phyloP scores from a whole-genome alignment of 2,113 vertebrate species.

The Cinclus mexicanus region DNA sequence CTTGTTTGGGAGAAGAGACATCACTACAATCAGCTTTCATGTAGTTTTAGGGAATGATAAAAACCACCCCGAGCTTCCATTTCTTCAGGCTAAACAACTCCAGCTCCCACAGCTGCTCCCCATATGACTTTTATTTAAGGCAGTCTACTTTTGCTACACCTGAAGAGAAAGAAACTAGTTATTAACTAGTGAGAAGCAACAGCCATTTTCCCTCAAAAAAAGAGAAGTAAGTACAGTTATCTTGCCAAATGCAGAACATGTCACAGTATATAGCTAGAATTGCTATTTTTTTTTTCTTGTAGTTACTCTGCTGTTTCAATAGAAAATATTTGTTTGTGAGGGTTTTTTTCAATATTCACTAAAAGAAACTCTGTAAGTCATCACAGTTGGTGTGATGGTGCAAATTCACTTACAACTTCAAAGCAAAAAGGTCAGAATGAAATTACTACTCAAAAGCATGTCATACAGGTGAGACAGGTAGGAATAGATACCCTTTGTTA shows the following conservation, averaged over 20 bases:
- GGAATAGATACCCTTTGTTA: background rate
- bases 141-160: background rate
- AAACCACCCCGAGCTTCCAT: background rate
- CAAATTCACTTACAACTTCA: background rate
- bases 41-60: background rate
- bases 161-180: background rate
- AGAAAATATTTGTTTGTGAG: background rate
- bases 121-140: background rate
- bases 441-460: background rate
- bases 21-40: background rate
- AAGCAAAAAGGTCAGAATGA: background rate
- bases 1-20: background rate
- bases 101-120: background rate
- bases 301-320: background rate
- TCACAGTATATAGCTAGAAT: background rate
- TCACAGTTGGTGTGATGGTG: background rate
- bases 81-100: background rate
- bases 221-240: background rate
- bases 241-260: background rate
- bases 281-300: background rate
- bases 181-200: background rate
- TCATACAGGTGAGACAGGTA: background rate
- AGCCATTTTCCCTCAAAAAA: background rate
- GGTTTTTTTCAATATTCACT: background rate
- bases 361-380: background rate